Base-by-base conservation (phyloP, 1,140 invertebrate species). In the Neuroterus valhalla region DNA sequence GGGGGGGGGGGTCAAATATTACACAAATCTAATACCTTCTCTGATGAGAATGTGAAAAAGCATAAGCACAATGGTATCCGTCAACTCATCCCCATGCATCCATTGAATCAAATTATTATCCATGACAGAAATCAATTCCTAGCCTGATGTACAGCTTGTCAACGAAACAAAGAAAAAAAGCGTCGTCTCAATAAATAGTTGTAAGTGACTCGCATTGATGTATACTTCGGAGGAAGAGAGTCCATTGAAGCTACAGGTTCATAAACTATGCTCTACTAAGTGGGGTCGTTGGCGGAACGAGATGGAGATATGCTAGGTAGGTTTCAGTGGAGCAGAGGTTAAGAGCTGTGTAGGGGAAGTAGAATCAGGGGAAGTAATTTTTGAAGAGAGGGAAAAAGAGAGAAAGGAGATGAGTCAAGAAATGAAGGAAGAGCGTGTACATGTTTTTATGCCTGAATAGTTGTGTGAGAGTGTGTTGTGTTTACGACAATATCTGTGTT, bases 171-270 rank as follows among this genome's bases (percentile, higher is more conserved):
- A 62, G 50, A 38, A 38, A 23, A 15, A 62, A 31, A 11, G 55
- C 55, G 55, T 62, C 23, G 21, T 55, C 8, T 11, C 21, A 62
- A 62, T 23, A 31, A 31, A 38, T 62, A 62, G 55, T 38, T 23
- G 55, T 62, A 62, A 62, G 55, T 62, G 23, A 62, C 55, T 62
- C 23, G 6, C 12, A 23, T 62, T 15, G 23, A 14, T n/a, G 12
- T 62, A 62, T 62, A 62, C 55, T 62, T 15, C 15, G 23, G 44
- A 26, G 71, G n/a, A 67, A 66, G 70, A 21, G 71, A 74, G 78
- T 76, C 80, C 67, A 80, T 71, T 75, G 84, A 85, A 85, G 84
- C 84, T 81, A 85, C 84, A 85, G 84, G 84, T 85, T 85, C 82
- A 85, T 85, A 85, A 85, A 85, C 84, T 85, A 85, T 77, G 81